Conservation (phyloP, 2,797 vertebrate genomes). For the Poecile montanus region DNA sequence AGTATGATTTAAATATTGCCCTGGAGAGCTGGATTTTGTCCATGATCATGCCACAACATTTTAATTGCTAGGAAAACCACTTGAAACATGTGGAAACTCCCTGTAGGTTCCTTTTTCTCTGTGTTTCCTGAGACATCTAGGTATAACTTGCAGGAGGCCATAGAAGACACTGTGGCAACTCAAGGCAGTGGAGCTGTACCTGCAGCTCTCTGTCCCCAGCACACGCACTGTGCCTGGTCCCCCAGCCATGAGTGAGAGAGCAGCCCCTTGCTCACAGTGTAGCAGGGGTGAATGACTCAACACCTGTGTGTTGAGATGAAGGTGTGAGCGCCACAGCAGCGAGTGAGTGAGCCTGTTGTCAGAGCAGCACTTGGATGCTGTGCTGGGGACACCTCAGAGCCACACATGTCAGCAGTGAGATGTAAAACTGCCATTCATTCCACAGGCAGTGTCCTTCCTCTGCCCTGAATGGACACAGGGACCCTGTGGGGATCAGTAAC, state of each 20-base stretch:
- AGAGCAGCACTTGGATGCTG: not conserved
- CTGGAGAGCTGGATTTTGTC: not conserved
- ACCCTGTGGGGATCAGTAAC: rapidly evolving
- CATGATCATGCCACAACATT: not conserved
- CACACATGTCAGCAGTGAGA: rapidly evolving
- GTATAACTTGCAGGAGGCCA: not conserved
- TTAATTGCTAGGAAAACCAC: not conserved
- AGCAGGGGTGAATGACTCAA: not conserved
- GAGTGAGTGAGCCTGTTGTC: not conserved
- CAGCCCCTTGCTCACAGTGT: not conserved
- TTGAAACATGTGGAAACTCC: not conserved
- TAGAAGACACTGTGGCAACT: rapidly evolving
- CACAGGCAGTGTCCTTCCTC: not conserved
- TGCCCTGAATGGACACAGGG: rapidly evolving
- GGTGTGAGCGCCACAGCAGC: not conserved
- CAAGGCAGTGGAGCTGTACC: not conserved
- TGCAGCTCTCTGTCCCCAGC: not conserved
- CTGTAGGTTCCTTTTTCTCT: not conserved
- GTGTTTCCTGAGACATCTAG: not conserved
- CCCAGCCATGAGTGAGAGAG: not conserved
- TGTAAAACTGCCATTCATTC: not conserved
- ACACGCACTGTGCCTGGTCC: too few relatives aligned
- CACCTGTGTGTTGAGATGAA: not conserved
- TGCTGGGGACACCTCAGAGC: not conserved
- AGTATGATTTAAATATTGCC: not conserved